Percentiles rank a stretch among this genome's conserved stretches.
phyloP scores from a whole-genome alignment of 2,888 invertebrate species.

The Vandiemenella viatica region DNA sequence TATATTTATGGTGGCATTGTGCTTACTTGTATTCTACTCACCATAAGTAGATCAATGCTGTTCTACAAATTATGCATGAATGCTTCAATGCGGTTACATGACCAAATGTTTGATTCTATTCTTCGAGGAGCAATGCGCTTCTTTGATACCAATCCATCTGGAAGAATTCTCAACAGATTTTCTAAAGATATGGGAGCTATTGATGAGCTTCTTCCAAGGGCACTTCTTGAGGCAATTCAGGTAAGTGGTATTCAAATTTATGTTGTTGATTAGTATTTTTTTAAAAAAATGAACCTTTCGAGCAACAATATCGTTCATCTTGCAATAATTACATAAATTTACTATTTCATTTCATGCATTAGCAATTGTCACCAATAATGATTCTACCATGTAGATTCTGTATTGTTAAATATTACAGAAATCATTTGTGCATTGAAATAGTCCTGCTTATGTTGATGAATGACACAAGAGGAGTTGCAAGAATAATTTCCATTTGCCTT shows the following conservation, averaged over 20 bases:
- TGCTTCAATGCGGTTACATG: conserved; percentile 53
- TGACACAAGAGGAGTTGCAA: too few species aligned
- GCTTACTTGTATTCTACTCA: conserved; percentile 34
- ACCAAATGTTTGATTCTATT: conserved; percentile 55
- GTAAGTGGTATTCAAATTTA: conserved; percentile 16
- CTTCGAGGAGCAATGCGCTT: conserved; percentile 39
- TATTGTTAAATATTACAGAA: too few species aligned
- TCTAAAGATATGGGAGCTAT: conserved; percentile 35
- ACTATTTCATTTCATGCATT: too few species aligned
- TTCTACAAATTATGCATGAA: conserved; percentile 46
- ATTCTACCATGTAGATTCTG: too few species aligned
- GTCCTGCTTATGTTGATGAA: too few species aligned
- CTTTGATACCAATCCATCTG: conserved; percentile 37
- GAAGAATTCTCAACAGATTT: conserved; percentile 35
- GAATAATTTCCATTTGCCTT: too few species aligned
- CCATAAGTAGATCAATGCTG: conserved; percentile 43
- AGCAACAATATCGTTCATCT: too few species aligned
- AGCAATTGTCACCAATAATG: too few species aligned
- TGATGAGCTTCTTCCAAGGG: conserved; percentile 25
- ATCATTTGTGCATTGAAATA: too few species aligned
- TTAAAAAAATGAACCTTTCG: too few species aligned
- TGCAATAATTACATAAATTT: too few species aligned
- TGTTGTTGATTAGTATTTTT: neutral
- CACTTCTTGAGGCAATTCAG: conserved; percentile 20
- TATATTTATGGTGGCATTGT: conserved; percentile 10